A percentile compares a stretch with the other conserved stretches of the same genome.
These are phyloP conservation scores for Sinohyriopsis cumingii DNA, from an alignment of 2,888 invertebrate genomes.

Conservation along the genomic window DNA sequence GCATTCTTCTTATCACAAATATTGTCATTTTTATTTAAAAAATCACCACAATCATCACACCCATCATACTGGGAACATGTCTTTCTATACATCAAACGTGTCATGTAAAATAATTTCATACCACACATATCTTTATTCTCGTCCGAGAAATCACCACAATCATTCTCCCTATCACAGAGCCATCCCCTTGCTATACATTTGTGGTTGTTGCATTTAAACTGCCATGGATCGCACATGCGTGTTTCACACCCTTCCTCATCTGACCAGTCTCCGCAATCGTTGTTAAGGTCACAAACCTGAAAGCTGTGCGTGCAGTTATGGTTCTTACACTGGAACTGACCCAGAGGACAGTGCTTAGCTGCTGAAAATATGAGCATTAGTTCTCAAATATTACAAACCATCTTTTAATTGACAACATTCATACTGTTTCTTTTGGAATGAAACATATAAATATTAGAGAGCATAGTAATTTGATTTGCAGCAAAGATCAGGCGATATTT, in stretches of 20 bases:
- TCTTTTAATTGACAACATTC: background rate
- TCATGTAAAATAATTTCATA: too few relatives aligned
- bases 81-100: too few relatives aligned
- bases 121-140: conserved; percentile 48
- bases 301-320: conserved; percentile 66
- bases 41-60: conserved; percentile 66
- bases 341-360: conserved; percentile 60
- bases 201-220: conserved; percentile 94
- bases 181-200: conserved; percentile 71
- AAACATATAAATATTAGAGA: too few relatives aligned
- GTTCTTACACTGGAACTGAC: conserved; percentile 71
- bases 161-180: conserved; percentile 94
- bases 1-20: conserved; percentile 47
- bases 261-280: conserved; percentile 88
- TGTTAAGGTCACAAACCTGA: conserved; percentile 90
- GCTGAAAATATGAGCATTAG: conserved; percentile 42
- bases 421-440: too few relatives aligned
- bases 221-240: conserved; percentile 72
- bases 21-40: conserved; percentile 57
- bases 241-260: conserved; percentile 71
- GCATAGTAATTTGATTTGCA: too few relatives aligned
- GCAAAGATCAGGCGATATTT: too few relatives aligned
- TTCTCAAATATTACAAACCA: background rate
- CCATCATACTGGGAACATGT: conserved; percentile 65
- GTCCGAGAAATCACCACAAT: conserved; percentile 84